Percentiles rank a stretch among this genome's conserved stretches.
These are phyloP conservation scores for Hermodice carunculata DNA, from an alignment of 2,888 invertebrate species.

Conservation along the genomic window DNA sequence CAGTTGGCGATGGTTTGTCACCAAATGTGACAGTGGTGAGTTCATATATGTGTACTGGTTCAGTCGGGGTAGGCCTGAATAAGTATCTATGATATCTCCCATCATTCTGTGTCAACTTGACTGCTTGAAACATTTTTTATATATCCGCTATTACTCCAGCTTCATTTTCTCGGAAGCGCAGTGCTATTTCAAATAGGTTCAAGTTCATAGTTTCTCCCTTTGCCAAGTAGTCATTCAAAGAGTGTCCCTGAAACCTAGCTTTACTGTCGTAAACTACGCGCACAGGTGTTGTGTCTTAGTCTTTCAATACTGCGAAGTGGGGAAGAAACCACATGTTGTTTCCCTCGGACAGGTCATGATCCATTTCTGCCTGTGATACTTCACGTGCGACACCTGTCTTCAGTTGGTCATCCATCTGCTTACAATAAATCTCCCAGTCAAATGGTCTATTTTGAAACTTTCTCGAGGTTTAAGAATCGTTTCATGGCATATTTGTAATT, in stretches of 20 bases:
- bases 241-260: constrained; percentile 15
- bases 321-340: constrained; percentile 6
- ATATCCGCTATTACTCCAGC: constrained; percentile 10
- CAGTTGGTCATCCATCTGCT: constrained; percentile 14
- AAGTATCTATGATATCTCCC: constrained; percentile 9
- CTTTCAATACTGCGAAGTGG: constrained; percentile 21
- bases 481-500: constrained; percentile 16
- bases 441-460: constrained; percentile 6
- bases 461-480: constrained; percentile 16
- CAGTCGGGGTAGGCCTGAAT: neutral
- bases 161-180: constrained; percentile 17
- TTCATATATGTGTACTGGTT: constrained; percentile 13
- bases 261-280: constrained; percentile 15
- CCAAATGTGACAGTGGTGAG: constrained; percentile 18
- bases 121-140: constrained; percentile 8
- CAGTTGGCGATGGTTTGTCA: neutral
- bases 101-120: constrained; percentile 2
- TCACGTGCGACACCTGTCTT: neutral
- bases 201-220: constrained; percentile 3
- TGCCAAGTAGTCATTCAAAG: constrained; percentile 6
- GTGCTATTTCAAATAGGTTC: constrained; percentile 6
- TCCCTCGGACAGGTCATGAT: neutral
- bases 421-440: constrained; percentile 13
- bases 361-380: constrained; percentile 11
- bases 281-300: constrained; percentile 9